These are phyloP conservation scores for Theonella swinhoei DNA, from an alignment of 37 sponge, comb jelly and placozoan species.

Conservation along the genomic window DNA sequence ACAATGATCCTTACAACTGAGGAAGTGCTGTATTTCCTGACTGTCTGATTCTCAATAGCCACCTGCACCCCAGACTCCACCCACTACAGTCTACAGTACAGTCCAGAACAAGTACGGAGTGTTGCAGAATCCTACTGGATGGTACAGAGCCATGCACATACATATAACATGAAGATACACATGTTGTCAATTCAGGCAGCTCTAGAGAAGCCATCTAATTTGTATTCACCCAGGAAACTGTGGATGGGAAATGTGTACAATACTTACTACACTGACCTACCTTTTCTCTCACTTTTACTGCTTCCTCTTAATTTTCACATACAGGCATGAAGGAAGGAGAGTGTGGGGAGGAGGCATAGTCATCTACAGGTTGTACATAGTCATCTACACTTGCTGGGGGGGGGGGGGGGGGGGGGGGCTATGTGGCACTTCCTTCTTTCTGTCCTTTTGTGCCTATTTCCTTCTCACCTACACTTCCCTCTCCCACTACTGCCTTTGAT, in stretches of 20 bases:
- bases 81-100: neutral
- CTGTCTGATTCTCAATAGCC: conserved; percentile 13
- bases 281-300: too few relatives aligned
- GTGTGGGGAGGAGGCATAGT: conserved; percentile 65
- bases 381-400: too few relatives aligned
- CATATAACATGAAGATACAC: neutral
- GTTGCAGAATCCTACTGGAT: conserved; percentile 58
- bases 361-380: conserved; percentile 25
- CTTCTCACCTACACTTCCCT: too few relatives aligned
- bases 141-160: neutral
- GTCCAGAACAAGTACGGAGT: conserved; percentile 34
- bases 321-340: conserved; percentile 47
- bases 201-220: neutral
- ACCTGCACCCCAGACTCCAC: neutral
- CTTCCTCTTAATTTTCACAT: too few relatives aligned
- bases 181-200: neutral
- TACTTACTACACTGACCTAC: too few relatives aligned
- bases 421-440: neutral
- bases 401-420: too few relatives aligned
- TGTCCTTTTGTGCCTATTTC: neutral
- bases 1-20: too few relatives aligned
- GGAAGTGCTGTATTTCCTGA: conserved; percentile 21
- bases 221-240: too few relatives aligned
- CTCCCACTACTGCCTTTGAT: too few relatives aligned
- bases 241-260: too few relatives aligned